A percentile compares a stretch with the other conserved stretches of the same genome.
Evolutionary conservation across 2,113 vertebrate genomes (phyloP).

Genomic region (Prinia subflava): DNA sequence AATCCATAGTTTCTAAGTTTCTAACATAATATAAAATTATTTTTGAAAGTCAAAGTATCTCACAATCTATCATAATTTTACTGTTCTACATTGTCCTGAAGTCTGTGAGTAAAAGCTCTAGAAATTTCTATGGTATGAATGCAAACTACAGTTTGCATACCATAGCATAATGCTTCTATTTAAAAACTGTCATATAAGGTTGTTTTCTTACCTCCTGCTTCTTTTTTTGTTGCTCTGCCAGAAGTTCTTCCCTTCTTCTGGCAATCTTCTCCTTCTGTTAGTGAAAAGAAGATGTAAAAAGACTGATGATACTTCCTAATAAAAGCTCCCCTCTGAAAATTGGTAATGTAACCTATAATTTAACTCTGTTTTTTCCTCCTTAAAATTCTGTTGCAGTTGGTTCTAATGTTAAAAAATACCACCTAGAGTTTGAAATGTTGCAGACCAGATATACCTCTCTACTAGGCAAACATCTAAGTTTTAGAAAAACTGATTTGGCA

Average conservation of each 20-base stretch:
- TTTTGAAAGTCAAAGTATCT: neutral
- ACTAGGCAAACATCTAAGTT: neutral
- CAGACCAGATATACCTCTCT: neutral
- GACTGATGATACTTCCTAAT: neutral
- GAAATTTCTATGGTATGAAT: neutral
- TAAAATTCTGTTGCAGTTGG: neutral
- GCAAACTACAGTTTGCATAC: neutral
- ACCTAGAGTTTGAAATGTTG: neutral
- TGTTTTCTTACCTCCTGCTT: constrained; percentile 67
- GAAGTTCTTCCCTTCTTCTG: constrained; percentile 86
- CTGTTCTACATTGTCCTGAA: neutral
- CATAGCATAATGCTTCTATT: neutral
- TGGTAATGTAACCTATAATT: neutral
- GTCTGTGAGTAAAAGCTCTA: neutral
- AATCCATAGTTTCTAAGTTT: neutral
- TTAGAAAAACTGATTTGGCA: neutral
- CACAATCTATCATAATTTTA: neutral
- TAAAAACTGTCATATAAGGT: neutral
- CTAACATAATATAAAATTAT: neutral
- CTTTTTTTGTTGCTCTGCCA: constrained; percentile 68
- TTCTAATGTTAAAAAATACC: neutral
- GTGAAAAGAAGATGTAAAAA: neutral
- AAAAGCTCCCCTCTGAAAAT: neutral
- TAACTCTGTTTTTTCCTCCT: neutral
- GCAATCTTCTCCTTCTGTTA: constrained; percentile 79